Base-by-base conservation (phyloP, 2,113 vertebrate species). In the Cnemophilus loriae region DNA sequence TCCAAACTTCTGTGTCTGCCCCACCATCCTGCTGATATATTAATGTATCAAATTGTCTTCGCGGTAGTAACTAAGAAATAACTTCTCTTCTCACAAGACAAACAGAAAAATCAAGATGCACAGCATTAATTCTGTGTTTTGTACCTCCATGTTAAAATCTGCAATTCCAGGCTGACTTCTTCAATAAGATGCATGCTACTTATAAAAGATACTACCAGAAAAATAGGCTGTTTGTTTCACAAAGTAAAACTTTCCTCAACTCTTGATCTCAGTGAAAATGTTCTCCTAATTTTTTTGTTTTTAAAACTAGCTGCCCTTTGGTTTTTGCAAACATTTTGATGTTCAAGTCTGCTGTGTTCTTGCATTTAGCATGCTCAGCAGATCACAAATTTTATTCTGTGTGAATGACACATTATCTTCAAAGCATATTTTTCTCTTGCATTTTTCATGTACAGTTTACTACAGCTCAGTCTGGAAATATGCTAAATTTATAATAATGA, bases 361-460 rank as follows among this genome's bases (percentile, higher is more conserved):
- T 94, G 53, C 53, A 82, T 90, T 93, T 90, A 97, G 93, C 89
- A 94, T 49, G 77, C 89, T 94, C 94, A 95, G 91, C 94, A 97
- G 91, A 97, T 95, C 84, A 95, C 32, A 92, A 91, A 92, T 96
- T 95, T 95, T 97, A 96, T 95, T 96, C 87, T 69, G 94, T 95
- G 94, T 95, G 94, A 96, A 96, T 78, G 87, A 94, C 94, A 96
- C 93, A 53, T 96, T 89, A 91, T 95, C 94, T 91, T 95, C 93
- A 96, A 97, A 97, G 95, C 94, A 95, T 97, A 96, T 96, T 97
- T 97, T 97, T 91, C 95, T 92, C 89, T 75, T 95, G 93, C 87
- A 82, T 94, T 97, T 96, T 92, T 95, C 91, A 96, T 75, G 76
- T 95, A 95, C 93, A 96, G 93, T 95, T 97, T 95, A 94, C 92